Conservation (phyloP, 2,888 invertebrate genomes). For the Trissolcus brochymenae region DNA sequence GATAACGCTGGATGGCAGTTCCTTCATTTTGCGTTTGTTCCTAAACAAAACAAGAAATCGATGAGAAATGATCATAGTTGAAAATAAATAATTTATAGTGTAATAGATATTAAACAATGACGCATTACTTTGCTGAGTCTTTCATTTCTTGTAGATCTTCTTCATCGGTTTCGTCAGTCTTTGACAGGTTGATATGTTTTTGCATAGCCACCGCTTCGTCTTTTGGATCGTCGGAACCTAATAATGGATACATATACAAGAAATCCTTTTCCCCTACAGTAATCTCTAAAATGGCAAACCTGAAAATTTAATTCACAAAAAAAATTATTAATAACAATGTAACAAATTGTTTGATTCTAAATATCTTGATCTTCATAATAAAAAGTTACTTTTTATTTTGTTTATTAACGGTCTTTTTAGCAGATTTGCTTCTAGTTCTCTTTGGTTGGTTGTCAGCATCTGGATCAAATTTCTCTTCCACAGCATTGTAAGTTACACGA, state of each 20-base stretch:
- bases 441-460: not conserved
- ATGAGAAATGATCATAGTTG: no score
- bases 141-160: not conserved
- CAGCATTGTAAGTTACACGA: constrained; percentile 10
- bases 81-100: no score
- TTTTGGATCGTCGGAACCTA: constrained; percentile 32
- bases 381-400: no score
- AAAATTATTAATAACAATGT: no score
- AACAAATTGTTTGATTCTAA: no score
- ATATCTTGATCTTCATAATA: no score
- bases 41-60: no score
- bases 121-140: not conserved
- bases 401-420: no score
- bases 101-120: not conserved
- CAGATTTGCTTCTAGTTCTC: not conserved
- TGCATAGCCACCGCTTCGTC: constrained; percentile 23
- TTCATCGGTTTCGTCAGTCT: constrained; percentile 5
- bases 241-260: constrained; percentile 38
- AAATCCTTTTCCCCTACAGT: constrained; percentile 15
- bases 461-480: constrained; percentile 8
- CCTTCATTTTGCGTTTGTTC: no score
- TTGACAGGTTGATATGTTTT: constrained; percentile 10
- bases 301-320: not conserved
- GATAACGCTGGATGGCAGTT: no score
- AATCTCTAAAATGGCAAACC: constrained; percentile 28